Evolutionary conservation across 2,113 vertebrate species (phyloP).

Genomic region (Leptobrachium ailaonicum): DNA sequence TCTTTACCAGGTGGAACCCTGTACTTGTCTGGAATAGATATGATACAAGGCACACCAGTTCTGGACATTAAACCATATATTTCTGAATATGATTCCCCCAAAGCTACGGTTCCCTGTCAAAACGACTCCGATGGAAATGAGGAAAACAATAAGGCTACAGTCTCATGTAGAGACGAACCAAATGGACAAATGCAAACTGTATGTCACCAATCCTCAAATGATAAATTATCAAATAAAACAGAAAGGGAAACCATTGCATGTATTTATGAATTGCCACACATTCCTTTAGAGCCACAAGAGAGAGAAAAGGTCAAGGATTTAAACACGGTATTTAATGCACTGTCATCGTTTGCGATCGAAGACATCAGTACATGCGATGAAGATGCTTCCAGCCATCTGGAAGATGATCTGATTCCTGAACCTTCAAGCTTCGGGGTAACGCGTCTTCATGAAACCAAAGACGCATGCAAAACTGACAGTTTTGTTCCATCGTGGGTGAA

Average conservation of each 20-base stretch:
- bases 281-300: not conserved
- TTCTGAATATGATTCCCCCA: slow-evolving; percentile 81
- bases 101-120: slow-evolving; percentile 17
- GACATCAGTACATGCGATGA: not conserved
- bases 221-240: too few relatives aligned
- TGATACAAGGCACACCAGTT: slow-evolving; percentile 83
- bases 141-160: not conserved
- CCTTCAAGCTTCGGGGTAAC: not conserved
- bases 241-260: not conserved
- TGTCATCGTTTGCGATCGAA: not conserved
- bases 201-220: not conserved
- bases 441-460: not conserved
- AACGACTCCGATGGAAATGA: not conserved
- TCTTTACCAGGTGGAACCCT: slow-evolving; percentile 71
- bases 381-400: not conserved
- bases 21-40: slow-evolving; percentile 82
- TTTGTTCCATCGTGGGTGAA: slow-evolving; percentile 77
- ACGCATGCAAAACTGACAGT: slow-evolving; percentile 48
- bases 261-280: not conserved
- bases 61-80: slow-evolving; percentile 89
- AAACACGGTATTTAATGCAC: not conserved
- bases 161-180: not conserved
- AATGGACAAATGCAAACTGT: not conserved
- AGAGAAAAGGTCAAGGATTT: not conserved
- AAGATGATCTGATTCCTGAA: not conserved